phyloP scores from a whole-genome alignment of 2,888 invertebrate species.

The Stenoptilia bipunctidactyla region DNA sequence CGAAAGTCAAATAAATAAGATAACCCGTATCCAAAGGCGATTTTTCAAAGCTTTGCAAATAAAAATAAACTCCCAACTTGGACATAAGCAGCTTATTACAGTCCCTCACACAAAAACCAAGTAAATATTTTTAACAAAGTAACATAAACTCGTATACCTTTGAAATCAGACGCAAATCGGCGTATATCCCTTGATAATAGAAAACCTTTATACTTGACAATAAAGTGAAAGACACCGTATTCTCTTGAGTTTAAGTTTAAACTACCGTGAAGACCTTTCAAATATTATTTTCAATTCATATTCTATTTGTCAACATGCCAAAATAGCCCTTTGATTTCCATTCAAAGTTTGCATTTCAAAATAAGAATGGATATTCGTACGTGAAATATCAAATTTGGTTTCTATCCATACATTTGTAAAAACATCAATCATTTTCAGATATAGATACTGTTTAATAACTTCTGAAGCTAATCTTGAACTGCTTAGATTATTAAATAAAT shows the following conservation, averaged over 20 bases:
- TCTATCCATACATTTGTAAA: too few relatives aligned
- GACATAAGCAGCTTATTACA: slow-evolving; percentile 27
- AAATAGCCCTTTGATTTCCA: slow-evolving; percentile 64
- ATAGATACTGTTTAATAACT: too few relatives aligned
- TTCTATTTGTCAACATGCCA: slow-evolving; percentile 62
- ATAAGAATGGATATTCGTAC: slow-evolving; percentile 13
- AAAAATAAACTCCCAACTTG: too few relatives aligned
- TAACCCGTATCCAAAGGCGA: too few relatives aligned
- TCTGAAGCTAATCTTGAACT: too few relatives aligned
- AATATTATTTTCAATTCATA: slow-evolving; percentile 2
- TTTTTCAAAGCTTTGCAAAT: too few relatives aligned
- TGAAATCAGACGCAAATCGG: slow-evolving; percentile 46
- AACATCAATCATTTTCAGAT: too few relatives aligned
- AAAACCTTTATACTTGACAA: slow-evolving; percentile 27
- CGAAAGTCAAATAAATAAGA: too few relatives aligned
- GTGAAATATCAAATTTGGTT: slow-evolving; percentile 44
- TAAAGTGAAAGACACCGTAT: not conserved
- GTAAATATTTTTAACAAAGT: slow-evolving; percentile 16
- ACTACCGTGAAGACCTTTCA: slow-evolving; percentile 1
- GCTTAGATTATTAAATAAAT: too few relatives aligned
- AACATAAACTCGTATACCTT: slow-evolving; percentile 32
- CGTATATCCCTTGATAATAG: slow-evolving; percentile 52
- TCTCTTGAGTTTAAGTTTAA: slow-evolving; percentile 11
- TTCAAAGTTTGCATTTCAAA: slow-evolving; percentile 38
- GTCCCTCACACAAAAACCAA: slow-evolving; percentile 21